These are phyloP conservation scores for Porites rus DNA, from an alignment of 92 coral and sea anemone species.

Conservation along the genomic window DNA sequence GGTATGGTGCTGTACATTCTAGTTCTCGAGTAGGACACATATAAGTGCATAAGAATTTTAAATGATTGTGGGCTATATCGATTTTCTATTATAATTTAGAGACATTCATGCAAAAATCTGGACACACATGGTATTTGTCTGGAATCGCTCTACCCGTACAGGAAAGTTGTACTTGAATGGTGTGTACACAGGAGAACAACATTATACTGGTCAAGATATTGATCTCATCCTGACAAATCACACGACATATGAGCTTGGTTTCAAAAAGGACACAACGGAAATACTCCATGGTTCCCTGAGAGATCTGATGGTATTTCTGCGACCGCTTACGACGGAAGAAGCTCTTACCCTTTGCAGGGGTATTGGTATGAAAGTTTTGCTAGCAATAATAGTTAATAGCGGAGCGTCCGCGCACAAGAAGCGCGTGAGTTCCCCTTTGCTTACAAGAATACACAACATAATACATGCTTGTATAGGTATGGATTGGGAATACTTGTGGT, in stretches of 20 bases:
- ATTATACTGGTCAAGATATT: slow-evolving; percentile 24
- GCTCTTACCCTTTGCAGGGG: slow-evolving; percentile 43
- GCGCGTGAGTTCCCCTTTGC: slow-evolving; percentile 68
- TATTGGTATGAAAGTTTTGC: background rate
- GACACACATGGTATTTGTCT: slow-evolving; percentile 49
- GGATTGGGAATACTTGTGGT: slow-evolving; percentile 24
- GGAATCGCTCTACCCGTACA: slow-evolving; percentile 42
- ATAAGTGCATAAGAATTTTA: no score
- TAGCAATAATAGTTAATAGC: background rate
- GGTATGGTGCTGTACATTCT: no score
- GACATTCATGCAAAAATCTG: slow-evolving; percentile 24
- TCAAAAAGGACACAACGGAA: slow-evolving; percentile 43
- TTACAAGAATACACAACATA: slow-evolving; percentile 7
- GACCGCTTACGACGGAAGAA: slow-evolving; percentile 30
- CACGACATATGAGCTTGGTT: slow-evolving; percentile 63
- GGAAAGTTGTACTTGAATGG: slow-evolving; percentile 32
- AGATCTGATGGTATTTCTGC: slow-evolving; percentile 51
- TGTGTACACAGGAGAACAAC: background rate
- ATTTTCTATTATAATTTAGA: background rate
- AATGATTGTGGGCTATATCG: no score
- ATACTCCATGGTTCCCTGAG: slow-evolving; percentile 52
- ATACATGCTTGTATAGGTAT: slow-evolving; percentile 1
- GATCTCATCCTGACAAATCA: slow-evolving; percentile 61
- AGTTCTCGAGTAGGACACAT: no score
- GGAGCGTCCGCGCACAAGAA: slow-evolving; percentile 38